Base-by-base conservation (phyloP, 2,113 vertebrate genomes). In the Carettochelys insculpta region DNA sequence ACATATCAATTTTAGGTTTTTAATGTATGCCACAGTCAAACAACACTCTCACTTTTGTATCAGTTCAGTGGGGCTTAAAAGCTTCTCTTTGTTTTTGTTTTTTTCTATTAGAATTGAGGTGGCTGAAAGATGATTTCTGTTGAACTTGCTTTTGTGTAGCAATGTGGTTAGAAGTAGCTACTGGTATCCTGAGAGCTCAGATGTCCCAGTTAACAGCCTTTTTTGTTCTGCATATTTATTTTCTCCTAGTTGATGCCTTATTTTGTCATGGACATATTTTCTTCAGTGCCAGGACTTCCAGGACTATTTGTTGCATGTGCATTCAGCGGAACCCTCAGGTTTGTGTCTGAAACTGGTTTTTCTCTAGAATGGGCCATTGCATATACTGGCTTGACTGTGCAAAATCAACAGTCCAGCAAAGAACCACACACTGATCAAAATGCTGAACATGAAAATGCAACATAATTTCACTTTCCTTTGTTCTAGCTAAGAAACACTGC, bases 301-400 rank as follows among this genome's bases (percentile, higher is more conserved):
- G 98, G 98, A 48, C 96, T 99, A 68, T 99, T 99, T 90, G 98
- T 99, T 0, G 98, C 98, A 20, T 98, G 98, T 94, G 98, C 98
- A 3, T 99, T 99, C 96, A 99, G 98, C 29, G 98, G 98, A 80
- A 99, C 98, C 2, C 93, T 99, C 50, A 99, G 98, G 98, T 99
- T 65, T 94, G 97, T 97, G 27, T 3, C 11, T n/a, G 29, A 65
- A 87, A 38, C 5, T 31, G 9, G 12, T 1, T n/a, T 86, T 48
- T 11, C 19, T 86, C 17, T 75, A 77, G 14, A 43, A 25, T 11
- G 50, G 45, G 7, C 58, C 20, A 17, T 51, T 75, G 41, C 71
- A 75, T 45, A 10, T 29, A 52, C 27, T 58, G 20, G 43, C 27
- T 47, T 76, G n/a, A 22, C 31, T 65, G 43, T 81, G 22, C 41